Base-by-base conservation (phyloP, 2,888 invertebrate genomes). In the Steinernema carpocapsae region DNA sequence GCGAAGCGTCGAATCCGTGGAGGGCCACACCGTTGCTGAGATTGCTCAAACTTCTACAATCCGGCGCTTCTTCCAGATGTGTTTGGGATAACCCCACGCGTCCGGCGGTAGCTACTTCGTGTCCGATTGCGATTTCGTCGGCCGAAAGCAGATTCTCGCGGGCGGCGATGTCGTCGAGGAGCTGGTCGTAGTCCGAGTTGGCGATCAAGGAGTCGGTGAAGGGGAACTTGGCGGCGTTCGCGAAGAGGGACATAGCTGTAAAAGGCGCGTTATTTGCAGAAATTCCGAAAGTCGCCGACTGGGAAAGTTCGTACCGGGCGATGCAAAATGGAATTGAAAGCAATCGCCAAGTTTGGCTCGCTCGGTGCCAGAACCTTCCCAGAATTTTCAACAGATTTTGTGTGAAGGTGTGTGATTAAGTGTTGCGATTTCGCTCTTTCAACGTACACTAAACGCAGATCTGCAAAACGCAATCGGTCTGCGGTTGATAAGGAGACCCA, bases 121-220 rank as follows among this genome's bases (percentile, higher is more conserved):
- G 56, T 56, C 56, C 56, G 56, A 56, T 56, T 22, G 56, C 56
- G 56, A 56, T 56, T 24, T 56, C 56, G 56, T 14, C 56, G 12
- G 14, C 22, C 22, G 56, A 56, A 19, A 56, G 56, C 6, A 56
- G 56, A 19, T 56, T 56, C 56, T 56, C 56, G 26, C 56, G 56
- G 26, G 56, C 56, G 56, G 56, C 56, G 56, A 56, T 56, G 56
- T 56, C 56, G 56, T 56, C 56, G 26, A 14, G 56, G 26, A 56
- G 56, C 26, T 56, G 56, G n/a, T 56, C 56, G 56, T 26, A 19
- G 26, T 26, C 56, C 24, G 14, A 14, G 56, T 12, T 3, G 56
- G 56, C 56, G 56, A 56, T 56, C 56, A 26, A 19, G 6, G 56
- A 56, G 56, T 56, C 56, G 56, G 22, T 26, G 56, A 56, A 56